phyloP scores from a whole-genome alignment of 1,140 invertebrate species.

The Brachionus asplanchnoidis region DNA sequence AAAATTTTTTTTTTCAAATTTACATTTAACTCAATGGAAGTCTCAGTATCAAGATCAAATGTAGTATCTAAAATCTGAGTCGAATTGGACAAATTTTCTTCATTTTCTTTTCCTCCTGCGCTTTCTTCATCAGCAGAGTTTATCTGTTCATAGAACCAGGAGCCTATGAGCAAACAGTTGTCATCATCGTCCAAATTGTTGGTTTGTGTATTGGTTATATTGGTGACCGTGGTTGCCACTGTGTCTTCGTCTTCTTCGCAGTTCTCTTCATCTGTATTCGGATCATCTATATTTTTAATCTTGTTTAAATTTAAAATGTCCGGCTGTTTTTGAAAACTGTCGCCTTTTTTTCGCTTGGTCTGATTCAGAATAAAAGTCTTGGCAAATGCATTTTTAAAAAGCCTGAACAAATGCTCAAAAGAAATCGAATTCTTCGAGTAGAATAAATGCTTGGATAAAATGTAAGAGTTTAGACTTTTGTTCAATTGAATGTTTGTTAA shows the following conservation, averaged over 20 bases:
- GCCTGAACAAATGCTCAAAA: neutral
- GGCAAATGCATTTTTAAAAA: neutral
- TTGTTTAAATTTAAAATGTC: neutral
- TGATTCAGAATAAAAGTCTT: neutral
- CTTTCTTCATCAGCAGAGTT: neutral
- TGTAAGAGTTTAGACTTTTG: neutral
- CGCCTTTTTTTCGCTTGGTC: neutral
- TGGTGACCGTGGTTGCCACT: neutral
- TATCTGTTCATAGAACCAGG: constrained; percentile 25
- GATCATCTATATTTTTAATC: constrained; percentile 39
- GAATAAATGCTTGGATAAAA: neutral
- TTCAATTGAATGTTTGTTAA: neutral
- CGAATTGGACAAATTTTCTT: constrained; percentile 30
- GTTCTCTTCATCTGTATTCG: constrained; percentile 21
- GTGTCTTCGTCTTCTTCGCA: neutral
- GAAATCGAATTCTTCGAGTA: neutral
- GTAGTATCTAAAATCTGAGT: constrained; percentile 26
- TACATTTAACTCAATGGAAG: neutral
- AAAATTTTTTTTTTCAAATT: neutral
- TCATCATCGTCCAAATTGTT: neutral
- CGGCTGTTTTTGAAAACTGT: neutral
- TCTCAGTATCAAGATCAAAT: constrained; percentile 23
- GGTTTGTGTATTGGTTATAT: neutral
- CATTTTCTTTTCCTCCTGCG: neutral
- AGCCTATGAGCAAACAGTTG: neutral